Conservation (phyloP, 2,113 vertebrate species). For the Colinus virginianus region DNA sequence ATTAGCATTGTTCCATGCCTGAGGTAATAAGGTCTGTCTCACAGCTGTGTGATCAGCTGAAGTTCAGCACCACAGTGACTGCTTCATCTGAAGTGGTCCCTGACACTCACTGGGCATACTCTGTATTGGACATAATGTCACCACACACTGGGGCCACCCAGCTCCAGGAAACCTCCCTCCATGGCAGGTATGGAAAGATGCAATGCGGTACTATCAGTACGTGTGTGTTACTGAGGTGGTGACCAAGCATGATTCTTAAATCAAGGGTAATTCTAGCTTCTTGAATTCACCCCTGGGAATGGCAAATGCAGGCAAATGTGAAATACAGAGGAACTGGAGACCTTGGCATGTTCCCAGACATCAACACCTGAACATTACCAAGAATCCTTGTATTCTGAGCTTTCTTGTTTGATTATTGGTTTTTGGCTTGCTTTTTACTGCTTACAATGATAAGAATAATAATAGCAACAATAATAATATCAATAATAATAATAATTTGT, state of each 20-base stretch:
- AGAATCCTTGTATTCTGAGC: not conserved
- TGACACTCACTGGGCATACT: not conserved
- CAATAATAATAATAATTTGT: not conserved
- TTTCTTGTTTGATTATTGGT: not conserved
- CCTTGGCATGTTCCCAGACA: not conserved
- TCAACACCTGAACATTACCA: not conserved
- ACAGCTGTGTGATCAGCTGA: not conserved
- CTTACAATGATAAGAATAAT: too few species aligned
- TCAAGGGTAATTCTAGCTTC: not conserved
- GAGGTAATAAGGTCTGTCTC: constrained; percentile 24
- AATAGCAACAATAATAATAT: too few species aligned
- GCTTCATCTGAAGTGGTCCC: not conserved
- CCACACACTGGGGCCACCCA: too few species aligned
- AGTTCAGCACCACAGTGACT: rapidly evolving
- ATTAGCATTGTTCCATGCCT: constrained; percentile 33
- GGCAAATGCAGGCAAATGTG: not conserved
- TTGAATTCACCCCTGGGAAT: not conserved
- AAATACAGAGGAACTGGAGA: not conserved
- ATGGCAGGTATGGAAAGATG: not conserved
- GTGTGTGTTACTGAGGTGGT: not conserved
- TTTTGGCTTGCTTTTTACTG: not conserved
- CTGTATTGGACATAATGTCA: not conserved
- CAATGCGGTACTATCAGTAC: not conserved
- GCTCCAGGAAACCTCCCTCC: not conserved
- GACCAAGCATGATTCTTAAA: not conserved